Conservation (phyloP, 2,113 vertebrate genomes). For the Hemibagrus wyckioides region DNA sequence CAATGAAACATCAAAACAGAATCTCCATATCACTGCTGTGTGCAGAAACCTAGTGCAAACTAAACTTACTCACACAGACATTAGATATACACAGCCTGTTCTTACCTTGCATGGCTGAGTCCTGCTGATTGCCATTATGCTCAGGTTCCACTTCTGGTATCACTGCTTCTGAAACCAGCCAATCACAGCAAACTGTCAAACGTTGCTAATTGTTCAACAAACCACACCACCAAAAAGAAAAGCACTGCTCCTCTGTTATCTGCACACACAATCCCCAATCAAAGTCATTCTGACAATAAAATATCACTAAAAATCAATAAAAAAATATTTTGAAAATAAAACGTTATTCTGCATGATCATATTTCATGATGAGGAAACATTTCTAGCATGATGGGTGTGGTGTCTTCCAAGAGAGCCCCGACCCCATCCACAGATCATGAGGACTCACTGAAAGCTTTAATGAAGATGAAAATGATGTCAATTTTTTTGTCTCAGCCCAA, state of each 20-base stretch:
- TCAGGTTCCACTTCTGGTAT: slow-evolving; percentile 84
- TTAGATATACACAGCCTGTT: neutral
- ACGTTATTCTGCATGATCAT: neutral
- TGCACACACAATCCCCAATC: no score
- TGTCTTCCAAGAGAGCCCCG: neutral
- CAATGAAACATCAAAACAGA: neutral
- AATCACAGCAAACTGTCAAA: slow-evolving; percentile 23
- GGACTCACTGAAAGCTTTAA: neutral
- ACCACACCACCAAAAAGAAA: neutral
- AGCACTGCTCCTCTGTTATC: no score
- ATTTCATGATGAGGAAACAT: neutral
- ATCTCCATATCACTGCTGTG: neutral
- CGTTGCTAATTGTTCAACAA: neutral
- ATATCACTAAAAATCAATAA: neutral
- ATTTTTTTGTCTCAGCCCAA: neutral
- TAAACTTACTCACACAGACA: neutral
- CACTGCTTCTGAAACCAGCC: slow-evolving; percentile 76
- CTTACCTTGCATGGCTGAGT: slow-evolving; percentile 82
- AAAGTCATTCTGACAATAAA: no score
- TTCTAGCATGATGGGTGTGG: neutral
- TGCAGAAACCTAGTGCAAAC: neutral
- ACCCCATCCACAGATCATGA: no score
- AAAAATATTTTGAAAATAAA: neutral
- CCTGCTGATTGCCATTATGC: slow-evolving; percentile 80
- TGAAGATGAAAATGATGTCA: neutral